A percentile compares a stretch with the other conserved stretches of the same genome.
Conservation (phyloP, 2,113 vertebrate species). For the Corydoras sp. region DNA sequence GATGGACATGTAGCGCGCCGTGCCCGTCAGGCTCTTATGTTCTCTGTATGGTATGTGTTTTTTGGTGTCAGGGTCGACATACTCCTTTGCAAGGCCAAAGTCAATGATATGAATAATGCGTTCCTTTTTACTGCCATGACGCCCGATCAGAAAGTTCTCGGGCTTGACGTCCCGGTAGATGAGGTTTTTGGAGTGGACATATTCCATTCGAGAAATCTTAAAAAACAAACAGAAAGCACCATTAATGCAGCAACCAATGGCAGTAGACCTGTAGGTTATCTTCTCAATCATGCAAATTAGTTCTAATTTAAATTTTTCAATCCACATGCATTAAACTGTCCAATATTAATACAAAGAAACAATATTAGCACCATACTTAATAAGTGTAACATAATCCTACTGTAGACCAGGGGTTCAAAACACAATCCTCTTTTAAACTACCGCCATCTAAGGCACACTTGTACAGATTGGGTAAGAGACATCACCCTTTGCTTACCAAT, state of each 20-base stretch:
- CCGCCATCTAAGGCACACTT: no score
- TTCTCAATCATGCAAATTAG: neutral
- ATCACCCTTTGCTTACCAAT: conserved; percentile 60
- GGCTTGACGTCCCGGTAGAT: conserved; percentile 98
- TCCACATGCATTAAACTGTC: no score
- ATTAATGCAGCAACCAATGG: neutral
- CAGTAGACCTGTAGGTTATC: no score
- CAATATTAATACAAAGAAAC: no score
- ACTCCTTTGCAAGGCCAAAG: conserved; percentile 98
- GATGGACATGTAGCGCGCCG: conserved; percentile 97
- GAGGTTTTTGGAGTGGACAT: conserved; percentile 97
- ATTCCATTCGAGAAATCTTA: conserved; percentile 96
- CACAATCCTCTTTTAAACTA: no score
- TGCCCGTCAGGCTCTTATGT: conserved; percentile 97
- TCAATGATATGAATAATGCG: conserved; percentile 98
- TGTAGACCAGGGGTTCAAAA: no score
- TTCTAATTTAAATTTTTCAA: no score
- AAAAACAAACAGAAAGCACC: neutral
- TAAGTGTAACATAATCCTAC: no score
- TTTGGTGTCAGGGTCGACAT: conserved; percentile 98
- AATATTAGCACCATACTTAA: no score
- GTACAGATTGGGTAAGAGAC: no score
- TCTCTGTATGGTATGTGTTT: conserved; percentile 99
- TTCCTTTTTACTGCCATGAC: conserved; percentile 96
- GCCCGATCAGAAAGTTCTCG: conserved; percentile 95